Evolutionary conservation across 2,888 invertebrate species (phyloP).

Genomic region (Diarsia rubi): DNA sequence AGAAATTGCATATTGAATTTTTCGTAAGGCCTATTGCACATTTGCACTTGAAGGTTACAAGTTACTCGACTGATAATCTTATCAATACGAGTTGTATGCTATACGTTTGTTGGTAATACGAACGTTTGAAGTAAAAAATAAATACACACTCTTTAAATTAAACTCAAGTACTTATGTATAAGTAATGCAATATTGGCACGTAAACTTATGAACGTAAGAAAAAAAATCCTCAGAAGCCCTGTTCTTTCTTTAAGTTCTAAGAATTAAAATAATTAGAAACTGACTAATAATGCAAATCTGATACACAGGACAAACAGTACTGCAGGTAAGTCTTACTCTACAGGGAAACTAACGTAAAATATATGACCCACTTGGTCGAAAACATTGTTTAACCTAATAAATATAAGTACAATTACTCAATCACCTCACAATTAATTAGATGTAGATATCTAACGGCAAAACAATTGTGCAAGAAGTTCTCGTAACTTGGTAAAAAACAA

Average conservation of each 20-base stretch:
- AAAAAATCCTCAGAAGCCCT: no score
- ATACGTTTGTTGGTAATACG: background rate
- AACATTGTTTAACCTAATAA: background rate
- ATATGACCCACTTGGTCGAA: background rate
- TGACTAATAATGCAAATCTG: background rate
- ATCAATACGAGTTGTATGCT: slow-evolving; percentile 30
- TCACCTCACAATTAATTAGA: background rate
- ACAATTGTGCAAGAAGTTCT: background rate
- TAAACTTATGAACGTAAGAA: background rate
- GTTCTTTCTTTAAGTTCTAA: background rate
- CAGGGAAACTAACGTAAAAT: background rate
- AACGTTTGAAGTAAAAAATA: slow-evolving; percentile 26
- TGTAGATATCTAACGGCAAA: background rate
- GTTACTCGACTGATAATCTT: slow-evolving; percentile 43
- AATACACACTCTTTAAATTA: slow-evolving; percentile 14
- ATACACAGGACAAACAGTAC: background rate
- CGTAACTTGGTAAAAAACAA: slow-evolving; percentile 14
- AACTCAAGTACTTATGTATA: background rate
- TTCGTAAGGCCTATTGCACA: slow-evolving; percentile 19
- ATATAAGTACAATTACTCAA: background rate
- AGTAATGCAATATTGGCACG: background rate
- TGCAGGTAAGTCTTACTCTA: background rate
- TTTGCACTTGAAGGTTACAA: slow-evolving; percentile 24
- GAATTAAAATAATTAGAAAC: background rate
- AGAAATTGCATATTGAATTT: slow-evolving; percentile 13